Conservation (phyloP, 2,888 invertebrate species). For the Mystacides longicornis region DNA sequence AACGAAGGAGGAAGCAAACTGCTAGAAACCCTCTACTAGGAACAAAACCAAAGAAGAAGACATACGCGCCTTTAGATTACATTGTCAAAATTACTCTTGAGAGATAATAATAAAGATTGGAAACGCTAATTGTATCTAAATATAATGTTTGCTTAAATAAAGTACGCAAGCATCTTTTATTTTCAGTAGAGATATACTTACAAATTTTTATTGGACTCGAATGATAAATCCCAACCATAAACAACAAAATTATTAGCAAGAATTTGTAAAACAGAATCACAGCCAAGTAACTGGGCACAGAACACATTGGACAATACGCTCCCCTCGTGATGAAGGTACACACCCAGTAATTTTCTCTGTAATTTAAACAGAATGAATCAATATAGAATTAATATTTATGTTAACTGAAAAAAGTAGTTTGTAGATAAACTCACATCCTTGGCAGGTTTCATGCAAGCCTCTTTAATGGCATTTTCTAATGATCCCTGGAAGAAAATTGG, state of each 20-base stretch:
- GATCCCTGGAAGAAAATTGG: slow-evolving; percentile 89
- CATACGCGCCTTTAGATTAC: too few relatives aligned
- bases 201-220: slow-evolving; percentile 77
- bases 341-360: slow-evolving; percentile 85
- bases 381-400: too few relatives aligned
- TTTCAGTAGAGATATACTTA: slow-evolving; percentile 43
- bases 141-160: not conserved
- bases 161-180: too few relatives aligned
- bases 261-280: slow-evolving; percentile 83
- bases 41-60: too few relatives aligned
- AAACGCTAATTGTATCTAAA: too few relatives aligned
- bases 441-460: slow-evolving; percentile 82
- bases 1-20: too few relatives aligned
- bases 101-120: too few relatives aligned
- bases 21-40: too few relatives aligned
- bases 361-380: slow-evolving; percentile 33
- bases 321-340: slow-evolving; percentile 94
- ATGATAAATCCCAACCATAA: slow-evolving; percentile 97
- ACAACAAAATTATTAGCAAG: slow-evolving; percentile 85
- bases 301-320: slow-evolving; percentile 95
- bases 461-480: slow-evolving; percentile 83
- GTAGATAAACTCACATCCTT: slow-evolving; percentile 81
- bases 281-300: slow-evolving; percentile 89
- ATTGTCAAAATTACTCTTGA: too few relatives aligned
- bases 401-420: too few relatives aligned